Conservation (phyloP, 2,797 vertebrate species). For the Knipowitschia caucasica region DNA sequence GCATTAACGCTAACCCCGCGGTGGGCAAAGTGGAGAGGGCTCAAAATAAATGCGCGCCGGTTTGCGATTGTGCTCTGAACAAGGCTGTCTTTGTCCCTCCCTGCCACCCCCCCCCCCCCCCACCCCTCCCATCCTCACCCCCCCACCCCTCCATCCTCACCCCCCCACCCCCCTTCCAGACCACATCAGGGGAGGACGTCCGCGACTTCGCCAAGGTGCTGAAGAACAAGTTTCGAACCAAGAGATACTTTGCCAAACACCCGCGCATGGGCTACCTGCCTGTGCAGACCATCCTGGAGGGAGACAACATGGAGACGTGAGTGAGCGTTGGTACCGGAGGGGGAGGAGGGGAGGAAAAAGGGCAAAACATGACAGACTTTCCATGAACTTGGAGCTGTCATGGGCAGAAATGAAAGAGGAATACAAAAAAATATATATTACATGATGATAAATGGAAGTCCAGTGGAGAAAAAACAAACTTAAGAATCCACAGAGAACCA, state of each 20-base stretch:
- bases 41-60: constrained; percentile 15
- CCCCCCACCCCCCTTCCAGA: too few relatives aligned
- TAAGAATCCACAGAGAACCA: too few relatives aligned
- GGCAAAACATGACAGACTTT: constrained; percentile 4
- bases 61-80: constrained; percentile 23
- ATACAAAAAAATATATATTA: too few relatives aligned
- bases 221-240: constrained; percentile 97
- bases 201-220: constrained; percentile 97
- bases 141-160: too few relatives aligned
- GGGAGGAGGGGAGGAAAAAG: too few relatives aligned
- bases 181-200: constrained; percentile 96
- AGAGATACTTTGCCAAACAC: constrained; percentile 97
- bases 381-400: too few relatives aligned
- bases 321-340: too few relatives aligned
- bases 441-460: too few relatives aligned
- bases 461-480: too few relatives aligned
- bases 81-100: constrained; percentile 34
- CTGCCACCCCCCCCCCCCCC: too few relatives aligned
- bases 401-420: too few relatives aligned
- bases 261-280: constrained; percentile 93
- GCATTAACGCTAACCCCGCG: constrained; percentile 22
- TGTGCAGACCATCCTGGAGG: constrained; percentile 94
- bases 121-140: too few relatives aligned
- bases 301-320: constrained; percentile 97
- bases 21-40: constrained; percentile 20